Evolutionary conservation across 2,888 invertebrate genomes (phyloP), one percentile per base, ranked within the genome.

Genomic region (Gymnoscelis rufifasciata): DNA sequence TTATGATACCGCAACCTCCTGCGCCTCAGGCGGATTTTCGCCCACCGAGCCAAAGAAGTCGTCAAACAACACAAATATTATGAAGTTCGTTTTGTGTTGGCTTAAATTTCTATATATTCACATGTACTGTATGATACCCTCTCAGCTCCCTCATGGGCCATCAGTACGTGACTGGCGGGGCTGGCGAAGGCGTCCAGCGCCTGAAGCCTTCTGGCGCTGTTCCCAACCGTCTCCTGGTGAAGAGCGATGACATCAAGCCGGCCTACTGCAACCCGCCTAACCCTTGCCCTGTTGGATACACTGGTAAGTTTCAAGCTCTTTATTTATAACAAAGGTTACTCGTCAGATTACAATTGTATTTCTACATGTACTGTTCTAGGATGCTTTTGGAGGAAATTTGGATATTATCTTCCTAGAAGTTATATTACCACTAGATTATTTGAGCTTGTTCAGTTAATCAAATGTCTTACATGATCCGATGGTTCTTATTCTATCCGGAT

Each of bases 251-350:
- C 7, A 93, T 94, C 8, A 89, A 99, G 47, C 99, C 99, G 0
- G 98, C 99, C 12, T 99, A 99, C 82, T 99, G 99, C 79, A 98
- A 98, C 78, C 99, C 99, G 0, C 99, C 99, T 1, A 99, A 99
- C 81, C 99, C 99, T 0, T 99, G 99, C 71, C 99, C 99, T 1
- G 92, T 96, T 48, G 99, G 98, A 57, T 98, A 95, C 71, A 92
- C 93, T 52, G 93, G 96, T 94, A 80, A 7, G 7, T 36, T 19
- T 2, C 2, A 3, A 19, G n/a, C n/a, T n/a, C n/a, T n/a, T n/a
- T n/a, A n/a, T n/a, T n/a, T n/a, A n/a, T 15, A 7, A 7, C 7
- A 11, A 7, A 7, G 6, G 10, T 13, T 30, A 6, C 7, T 30
- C 3, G 6, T 11, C 7, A 7, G 2, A 8, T 13, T 7, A 12